Evolutionary conservation across 2,888 invertebrate species (phyloP).

Genomic region (Cerastoderma edule): DNA sequence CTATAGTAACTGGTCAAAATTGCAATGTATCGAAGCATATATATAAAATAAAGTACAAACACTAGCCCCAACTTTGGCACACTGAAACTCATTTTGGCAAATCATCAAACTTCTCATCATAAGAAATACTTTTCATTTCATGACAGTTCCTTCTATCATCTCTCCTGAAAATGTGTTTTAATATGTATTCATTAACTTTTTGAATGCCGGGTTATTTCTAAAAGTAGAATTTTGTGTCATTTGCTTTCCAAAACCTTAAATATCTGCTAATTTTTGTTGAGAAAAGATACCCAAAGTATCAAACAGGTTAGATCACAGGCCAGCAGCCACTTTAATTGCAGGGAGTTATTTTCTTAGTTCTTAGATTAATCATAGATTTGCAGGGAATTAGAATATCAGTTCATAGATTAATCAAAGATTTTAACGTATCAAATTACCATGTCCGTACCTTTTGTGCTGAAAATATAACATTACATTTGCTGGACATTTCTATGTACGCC

Average conservation of each 20-base stretch:
- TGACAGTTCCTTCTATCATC: no score
- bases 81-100: not conserved
- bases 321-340: not conserved
- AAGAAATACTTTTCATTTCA: no score
- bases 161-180: no score
- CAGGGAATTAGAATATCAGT: not conserved
- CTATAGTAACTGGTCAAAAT: not conserved
- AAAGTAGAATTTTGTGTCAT: no score
- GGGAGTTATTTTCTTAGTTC: not conserved
- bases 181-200: no score
- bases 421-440: not conserved
- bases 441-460: slow-evolving; percentile 83
- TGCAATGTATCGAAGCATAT: not conserved
- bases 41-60: not conserved
- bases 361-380: not conserved
- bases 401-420: not conserved
- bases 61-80: not conserved
- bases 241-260: no score
- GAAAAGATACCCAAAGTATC: not conserved
- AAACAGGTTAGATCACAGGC: no score
- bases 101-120: not conserved
- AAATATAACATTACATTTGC: slow-evolving; percentile 85
- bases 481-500: slow-evolving; percentile 85
- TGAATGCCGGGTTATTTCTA: no score
- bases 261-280: not conserved